Percentiles rank a stretch among this genome's conserved stretches.
phyloP scores from a whole-genome alignment of 2,113 vertebrate genomes.

The Megaceryle torquata region DNA sequence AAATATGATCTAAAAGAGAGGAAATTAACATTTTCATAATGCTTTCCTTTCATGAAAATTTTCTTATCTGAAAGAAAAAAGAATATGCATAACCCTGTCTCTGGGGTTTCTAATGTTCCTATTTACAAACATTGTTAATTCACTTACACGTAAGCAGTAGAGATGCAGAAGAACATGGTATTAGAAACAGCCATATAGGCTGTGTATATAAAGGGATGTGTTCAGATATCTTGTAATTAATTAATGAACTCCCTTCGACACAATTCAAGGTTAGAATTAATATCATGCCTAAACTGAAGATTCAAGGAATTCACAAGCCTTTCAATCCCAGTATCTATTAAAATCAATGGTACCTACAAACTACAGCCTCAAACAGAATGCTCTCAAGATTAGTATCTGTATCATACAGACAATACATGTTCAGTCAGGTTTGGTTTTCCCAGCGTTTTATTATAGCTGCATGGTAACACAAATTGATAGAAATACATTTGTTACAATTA shows the following conservation, averaged over 20 bases:
- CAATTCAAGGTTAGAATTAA: background rate
- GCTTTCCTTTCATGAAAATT: background rate
- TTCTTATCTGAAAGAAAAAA: background rate
- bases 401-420: background rate
- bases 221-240: background rate
- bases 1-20: background rate
- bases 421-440: slow-evolving; percentile 31
- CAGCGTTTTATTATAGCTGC: slow-evolving; percentile 1
- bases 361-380: background rate
- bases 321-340: background rate
- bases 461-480: background rate
- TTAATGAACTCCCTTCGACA: background rate
- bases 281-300: background rate
- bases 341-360: background rate
- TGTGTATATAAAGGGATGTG: background rate
- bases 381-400: background rate
- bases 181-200: background rate
- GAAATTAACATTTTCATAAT: background rate
- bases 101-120: background rate
- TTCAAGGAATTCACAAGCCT: background rate
- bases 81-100: background rate
- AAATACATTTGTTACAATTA: slow-evolving; percentile 33
- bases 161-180: background rate
- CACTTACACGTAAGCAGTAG: background rate
- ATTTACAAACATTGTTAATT: background rate